Evolutionary conservation across 2,113 vertebrate species (phyloP), one percentile per base, ranked within the genome.

Genomic region (Cottus gobio): DNA sequence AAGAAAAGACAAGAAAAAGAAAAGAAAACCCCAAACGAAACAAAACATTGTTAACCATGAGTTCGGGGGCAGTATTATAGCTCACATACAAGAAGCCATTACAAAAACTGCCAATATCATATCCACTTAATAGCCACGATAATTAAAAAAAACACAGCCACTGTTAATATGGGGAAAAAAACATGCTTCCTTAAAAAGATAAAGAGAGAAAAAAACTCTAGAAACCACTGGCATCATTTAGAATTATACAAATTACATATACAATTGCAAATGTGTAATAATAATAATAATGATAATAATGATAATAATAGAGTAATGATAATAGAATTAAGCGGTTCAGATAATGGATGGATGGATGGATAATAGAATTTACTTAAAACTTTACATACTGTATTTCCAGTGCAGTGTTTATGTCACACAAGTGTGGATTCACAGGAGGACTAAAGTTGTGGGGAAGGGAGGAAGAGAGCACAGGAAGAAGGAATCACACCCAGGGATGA

Each of bases 141-240:
- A 91, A 89, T 91, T 93, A 94, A 94, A 58, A 87, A 92, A 94
- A 94, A 94, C 28, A 44, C 92, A 92, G 91, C 88, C 91, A 92
- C 92, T 89, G 90, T 88, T 85, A 91, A 92, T 91, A 94, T 79
- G 84, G 76, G 76, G 73, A 64, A 30, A 57, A 73, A 87, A 87
- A 83, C 95, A 95, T 96, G 94, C 94, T 93, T 93, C 83, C 89
- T 91, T 87, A 94, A 91, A 94, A 94, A 92, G 88, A 87, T 71
- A 63, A 12, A 36, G 61, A 36, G 61, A 82, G 75, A 64, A 16
- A 80, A 63, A 36, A 82, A 91, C 85, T 93, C 84, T 87, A 92
- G 72, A 92, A 94, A 94, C 88, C 90, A 93, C 90, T 87, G 91
- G 90, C 93, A 93, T 94, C 78, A 91, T 77, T 90, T 85, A 71